Percentiles rank a stretch among this genome's conserved stretches.
Evolutionary conservation across 2,888 invertebrate genomes (phyloP).

Genomic region (Salpingus planirostris): DNA sequence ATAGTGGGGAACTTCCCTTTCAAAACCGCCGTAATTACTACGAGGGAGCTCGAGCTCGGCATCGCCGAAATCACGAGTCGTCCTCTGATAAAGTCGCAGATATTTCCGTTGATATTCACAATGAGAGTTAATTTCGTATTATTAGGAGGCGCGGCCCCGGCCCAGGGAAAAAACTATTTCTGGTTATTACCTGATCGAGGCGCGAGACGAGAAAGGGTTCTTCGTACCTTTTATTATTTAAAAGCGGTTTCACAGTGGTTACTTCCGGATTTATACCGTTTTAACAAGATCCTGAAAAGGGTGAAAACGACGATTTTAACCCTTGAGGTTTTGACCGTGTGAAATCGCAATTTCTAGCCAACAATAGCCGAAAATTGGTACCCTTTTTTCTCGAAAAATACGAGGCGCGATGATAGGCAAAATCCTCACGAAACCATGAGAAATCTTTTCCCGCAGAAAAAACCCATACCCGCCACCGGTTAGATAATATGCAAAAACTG

Average conservation of each 20-base stretch:
- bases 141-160: no score
- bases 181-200: constrained; percentile 21
- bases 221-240: constrained; percentile 23
- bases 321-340: constrained; percentile 33
- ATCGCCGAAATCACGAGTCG: no score
- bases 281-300: constrained; percentile 34
- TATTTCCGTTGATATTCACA: no score
- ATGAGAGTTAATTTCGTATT: no score
- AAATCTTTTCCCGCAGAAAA: constrained; percentile 2
- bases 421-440: constrained; percentile 5
- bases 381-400: constrained; percentile 17
- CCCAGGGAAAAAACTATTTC: no score
- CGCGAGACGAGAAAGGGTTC: constrained; percentile 21
- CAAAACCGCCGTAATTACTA: no score
- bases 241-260: constrained; percentile 35
- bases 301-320: constrained; percentile 23
- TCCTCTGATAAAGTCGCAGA: no score
- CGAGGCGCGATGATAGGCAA: constrained; percentile 6
- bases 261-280: constrained; percentile 31
- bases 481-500: no score
- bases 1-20: constrained; percentile 6
- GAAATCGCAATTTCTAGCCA: no score
- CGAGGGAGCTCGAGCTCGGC: no score
- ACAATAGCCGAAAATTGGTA: no score
- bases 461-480: no score